A percentile compares a stretch with the other conserved stretches of the same genome.
Conservation (phyloP, 2,797 vertebrate genomes). For the Cuculus canorus region DNA sequence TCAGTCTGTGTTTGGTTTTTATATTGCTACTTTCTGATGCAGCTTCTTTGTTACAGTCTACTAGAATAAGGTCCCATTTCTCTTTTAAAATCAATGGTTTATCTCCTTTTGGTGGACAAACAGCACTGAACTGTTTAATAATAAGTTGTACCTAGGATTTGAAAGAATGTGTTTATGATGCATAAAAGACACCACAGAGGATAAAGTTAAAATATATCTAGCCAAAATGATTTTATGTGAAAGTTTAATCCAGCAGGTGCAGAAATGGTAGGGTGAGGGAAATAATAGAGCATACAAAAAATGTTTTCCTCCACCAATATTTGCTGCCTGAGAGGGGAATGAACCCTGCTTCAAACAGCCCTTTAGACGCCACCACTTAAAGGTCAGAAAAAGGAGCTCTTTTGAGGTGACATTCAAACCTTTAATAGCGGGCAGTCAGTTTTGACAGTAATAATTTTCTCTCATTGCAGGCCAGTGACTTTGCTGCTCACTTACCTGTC, state of each 20-base stretch:
- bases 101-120: slow-evolving; percentile 53
- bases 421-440: slow-evolving; percentile 69
- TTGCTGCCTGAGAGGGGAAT: background rate
- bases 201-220: slow-evolving; percentile 67
- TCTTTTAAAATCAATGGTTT: slow-evolving; percentile 12
- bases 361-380: slow-evolving; percentile 58
- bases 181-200: slow-evolving; percentile 46
- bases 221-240: slow-evolving; percentile 61
- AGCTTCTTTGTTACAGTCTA: slow-evolving; percentile 12
- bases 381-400: slow-evolving; percentile 71
- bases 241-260: slow-evolving; percentile 72
- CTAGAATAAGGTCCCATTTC: slow-evolving; percentile 39
- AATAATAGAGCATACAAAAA: slow-evolving; percentile 31
- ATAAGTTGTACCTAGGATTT: slow-evolving; percentile 33
- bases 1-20: slow-evolving; percentile 35
- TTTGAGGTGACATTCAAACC: slow-evolving; percentile 84
- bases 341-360: slow-evolving; percentile 56
- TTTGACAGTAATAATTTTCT: slow-evolving; percentile 78
- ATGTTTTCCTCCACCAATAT: slow-evolving; percentile 50
- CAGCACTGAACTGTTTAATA: background rate
- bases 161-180: slow-evolving; percentile 61
- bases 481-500: slow-evolving; percentile 79
- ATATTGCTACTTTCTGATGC: slow-evolving; percentile 24
- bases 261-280: slow-evolving; percentile 4
- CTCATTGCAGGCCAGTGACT: slow-evolving; percentile 64